Evolutionary conservation across 2,888 invertebrate species (phyloP), one percentile per base, ranked within the genome.

Genomic region (Spodoptera littoralis): DNA sequence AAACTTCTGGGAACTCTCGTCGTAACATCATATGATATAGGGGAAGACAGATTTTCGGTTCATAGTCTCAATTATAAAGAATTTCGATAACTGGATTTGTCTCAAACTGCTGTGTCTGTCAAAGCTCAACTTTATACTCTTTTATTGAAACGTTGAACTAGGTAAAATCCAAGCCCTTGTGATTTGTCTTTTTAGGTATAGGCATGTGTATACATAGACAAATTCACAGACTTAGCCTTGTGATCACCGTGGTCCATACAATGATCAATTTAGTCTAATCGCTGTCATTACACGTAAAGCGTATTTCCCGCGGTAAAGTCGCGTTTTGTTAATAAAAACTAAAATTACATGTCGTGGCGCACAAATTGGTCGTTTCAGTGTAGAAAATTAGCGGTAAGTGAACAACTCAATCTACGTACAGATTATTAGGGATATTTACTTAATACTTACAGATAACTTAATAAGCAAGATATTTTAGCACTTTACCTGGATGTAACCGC

Each of bases 381-480:
- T 66, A 81, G 78, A 78, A 83, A 82, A 84, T 84, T 79, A 76
- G 79, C 69, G 66, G 64, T 68, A 63, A 78, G 70, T 69, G 70
- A 76, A 80, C 61, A 70, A 82, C 79, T 84, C 82, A 84, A 81
- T 85, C 77, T 81, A 70, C 74, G 72, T 60, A 76, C 68, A 73
- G 74, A 80, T 84, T 80, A 84, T 84, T 81, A 82, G 60, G 72
- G 80, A 73, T 83, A 86, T 88, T 87, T 87, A 84, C 83, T 83
- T 84, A 83, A 87, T 87, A 84, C 83, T 83, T 84, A 83, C 77
- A 84, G 83, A 86, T 87, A 85, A 83, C 87, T 88, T 87, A 88
- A 88, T 88, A 86, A 84, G 82, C 80, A 72, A 81, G 77, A 86
- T 85, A 36, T 36, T 36, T 88, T 88, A 85, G 83, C 84, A 81